Base-by-base conservation (phyloP, 2,888 invertebrate genomes). In the Epirrhoe tristata region DNA sequence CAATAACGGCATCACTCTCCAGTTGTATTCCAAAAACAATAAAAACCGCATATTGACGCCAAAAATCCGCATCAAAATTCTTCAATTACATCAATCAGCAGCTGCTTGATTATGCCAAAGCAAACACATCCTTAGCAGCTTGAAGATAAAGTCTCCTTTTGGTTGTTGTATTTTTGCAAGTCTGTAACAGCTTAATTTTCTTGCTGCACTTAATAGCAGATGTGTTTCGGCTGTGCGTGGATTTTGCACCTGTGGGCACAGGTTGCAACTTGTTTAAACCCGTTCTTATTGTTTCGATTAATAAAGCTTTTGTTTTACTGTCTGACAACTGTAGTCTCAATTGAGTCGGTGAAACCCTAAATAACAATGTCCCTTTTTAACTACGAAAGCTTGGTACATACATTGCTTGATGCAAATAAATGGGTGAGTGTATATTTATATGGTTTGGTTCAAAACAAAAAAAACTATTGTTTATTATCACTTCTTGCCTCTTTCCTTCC, bases 181-280 rank as follows among this genome's bases (percentile, higher is more conserved):
- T 6, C 32, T 34, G 50, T 56, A 60, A 63, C 69, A 62, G 67
- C 58, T 70, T 67, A 67, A 71, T 71, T 69, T 31, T 57, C 39
- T 61, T 70, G 59, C 36, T 57, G 46, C 63, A 51, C 60, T 63
- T 65, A 62, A 58, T 56, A 67, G 68, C 75, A 75, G 75, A 74
- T 74, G 75, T 62, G 54, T 48, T 58, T 50, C 46, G 60, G 61
- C 55, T 61, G 58, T 60, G 59, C 60, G 67, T 65, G 62, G 71
- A 70, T 75, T 75, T 74, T 71, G 71, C 75, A 74, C 75, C 75
- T 75, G 75, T 74, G 66, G 61, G 65, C 52, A 70, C 65, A 43
- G 59, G 72, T 67, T 65, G 31, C 50, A 34, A 70, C 71, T 53
- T 65, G 73, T 67, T 58, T 34, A 53, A 62, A 71, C 71, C 62